Conservation (phyloP, 1,140 invertebrate species). For the Metaphire vulgaris region DNA sequence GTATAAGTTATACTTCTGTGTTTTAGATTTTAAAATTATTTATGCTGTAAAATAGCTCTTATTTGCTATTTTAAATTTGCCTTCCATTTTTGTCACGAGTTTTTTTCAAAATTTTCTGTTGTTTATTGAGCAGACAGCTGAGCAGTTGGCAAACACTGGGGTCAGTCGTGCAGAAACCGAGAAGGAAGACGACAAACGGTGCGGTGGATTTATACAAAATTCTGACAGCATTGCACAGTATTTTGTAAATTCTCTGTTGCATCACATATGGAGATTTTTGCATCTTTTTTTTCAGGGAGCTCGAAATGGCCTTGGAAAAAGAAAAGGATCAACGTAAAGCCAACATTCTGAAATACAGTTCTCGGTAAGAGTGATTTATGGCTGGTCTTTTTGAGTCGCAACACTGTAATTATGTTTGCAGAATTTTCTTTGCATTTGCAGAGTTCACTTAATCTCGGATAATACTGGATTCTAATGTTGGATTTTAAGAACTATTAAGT, state of each 20-base stretch:
- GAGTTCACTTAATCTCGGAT: no score
- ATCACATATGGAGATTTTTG: background rate
- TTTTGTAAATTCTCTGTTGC: no score
- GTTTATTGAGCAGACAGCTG: conserved; percentile 60
- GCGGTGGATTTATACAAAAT: conserved; percentile 55
- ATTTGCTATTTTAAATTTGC: background rate
- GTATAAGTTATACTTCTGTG: no score
- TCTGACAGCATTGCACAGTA: background rate
- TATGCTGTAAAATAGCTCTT: background rate
- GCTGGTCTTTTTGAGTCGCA: background rate
- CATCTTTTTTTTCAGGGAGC: conserved; percentile 35
- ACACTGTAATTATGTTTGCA: no score
- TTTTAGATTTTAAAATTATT: background rate
- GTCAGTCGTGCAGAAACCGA: conserved; percentile 63
- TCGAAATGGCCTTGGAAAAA: conserved; percentile 42
- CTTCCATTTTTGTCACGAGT: no score
- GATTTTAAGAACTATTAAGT: no score
- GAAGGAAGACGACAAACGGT: conserved; percentile 76
- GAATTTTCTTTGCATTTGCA: no score
- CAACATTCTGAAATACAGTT: conserved; percentile 41
- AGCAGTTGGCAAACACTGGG: conserved; percentile 68
- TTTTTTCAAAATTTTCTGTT: no score
- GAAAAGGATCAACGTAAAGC: conserved; percentile 41
- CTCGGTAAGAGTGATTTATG: conserved; percentile 39
- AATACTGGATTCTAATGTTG: no score